These are phyloP conservation scores for Lepus americanus DNA, from an alignment of 2,113 vertebrate species.

Conservation along the genomic window DNA sequence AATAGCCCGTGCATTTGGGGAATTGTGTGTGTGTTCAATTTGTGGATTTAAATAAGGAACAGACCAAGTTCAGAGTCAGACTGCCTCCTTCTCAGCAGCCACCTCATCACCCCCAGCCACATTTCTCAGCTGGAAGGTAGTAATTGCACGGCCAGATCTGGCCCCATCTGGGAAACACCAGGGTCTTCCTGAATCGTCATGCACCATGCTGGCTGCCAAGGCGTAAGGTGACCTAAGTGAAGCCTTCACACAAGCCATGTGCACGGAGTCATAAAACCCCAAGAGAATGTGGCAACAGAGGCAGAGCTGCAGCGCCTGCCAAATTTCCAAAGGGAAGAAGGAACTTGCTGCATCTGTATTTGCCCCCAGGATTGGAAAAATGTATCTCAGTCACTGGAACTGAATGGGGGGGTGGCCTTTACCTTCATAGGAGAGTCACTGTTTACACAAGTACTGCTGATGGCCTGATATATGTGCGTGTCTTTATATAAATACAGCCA, in stretches of 20 bases:
- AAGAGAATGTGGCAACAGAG: conserved; percentile 71
- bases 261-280: conserved; percentile 70
- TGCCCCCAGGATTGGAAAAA: conserved; percentile 80
- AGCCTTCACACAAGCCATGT: conserved; percentile 67
- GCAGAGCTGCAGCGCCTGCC: conserved; percentile 49
- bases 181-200: conserved; percentile 76
- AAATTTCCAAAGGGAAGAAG: conserved; percentile 80
- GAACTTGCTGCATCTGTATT: conserved; percentile 66
- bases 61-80: conserved; percentile 67
- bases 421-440: conserved; percentile 70
- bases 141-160: conserved; percentile 65
- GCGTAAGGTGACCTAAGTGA: conserved; percentile 74
- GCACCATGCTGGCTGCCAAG: conserved; percentile 59
- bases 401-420: conserved; percentile 47
- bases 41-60: conserved; percentile 76
- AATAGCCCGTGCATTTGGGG: background rate
- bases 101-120: conserved; percentile 70
- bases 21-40: conserved; percentile 27
- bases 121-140: conserved; percentile 77
- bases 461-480: conserved; percentile 62
- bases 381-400: conserved; percentile 73
- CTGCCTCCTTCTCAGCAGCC: conserved; percentile 65
- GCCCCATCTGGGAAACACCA: conserved; percentile 80
- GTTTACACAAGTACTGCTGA: conserved; percentile 66
- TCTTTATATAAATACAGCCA: conserved; percentile 64